Evolutionary conservation across 1,140 invertebrate genomes (phyloP), one percentile per base, ranked within the genome.

Genomic region (Drosophila hydei): DNA sequence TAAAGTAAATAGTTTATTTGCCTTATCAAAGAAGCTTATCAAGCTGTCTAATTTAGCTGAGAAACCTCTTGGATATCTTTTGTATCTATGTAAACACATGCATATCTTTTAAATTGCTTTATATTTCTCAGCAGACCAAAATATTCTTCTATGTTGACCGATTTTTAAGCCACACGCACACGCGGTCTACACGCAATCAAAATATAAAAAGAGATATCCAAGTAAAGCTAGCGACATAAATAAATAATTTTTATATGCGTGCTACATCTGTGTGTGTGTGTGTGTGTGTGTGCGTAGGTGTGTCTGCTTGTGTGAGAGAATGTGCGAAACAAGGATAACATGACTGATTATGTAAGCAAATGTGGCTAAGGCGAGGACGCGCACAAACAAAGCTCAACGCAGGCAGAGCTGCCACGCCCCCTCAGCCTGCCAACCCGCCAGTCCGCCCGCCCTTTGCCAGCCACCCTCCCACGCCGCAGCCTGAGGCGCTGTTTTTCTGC

Each of bases 281-380:
- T 43, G 40, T 27, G 56, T 64, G 47, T 71, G 38, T 60, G 19
- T 52, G 21, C 43, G 45, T 80, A 25, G 51, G 45, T 59, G 50
- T 69, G 61, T 59, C 16, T 33, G 18, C n/a, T 67, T 47, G 36
- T 59, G 8, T 18, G 47, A 59, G 62, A 59, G 62, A 40, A 43
- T 62, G 48, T 63, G 80, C 70, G 81, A 51, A 77, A 88, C 81
- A 88, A 88, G 81, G 81, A 90, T 90, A 88, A 87, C 81, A 80
- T 90, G 88, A 90, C 77, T 90, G 89, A 90, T 90, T 90, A 80
- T 88, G 83, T 90, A 90, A 90, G 85, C 85, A 72, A 87, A 72
- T 75, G 73, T 47, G 58, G 43, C 23, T 7, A 9, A 4, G 55
- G 62, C 68, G 50, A 78, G 56, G 58, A 65, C 40, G 45, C 47